phyloP scores from a whole-genome alignment of 35 echinoderm and acorn worm genomes.

The Diadema setosum region DNA sequence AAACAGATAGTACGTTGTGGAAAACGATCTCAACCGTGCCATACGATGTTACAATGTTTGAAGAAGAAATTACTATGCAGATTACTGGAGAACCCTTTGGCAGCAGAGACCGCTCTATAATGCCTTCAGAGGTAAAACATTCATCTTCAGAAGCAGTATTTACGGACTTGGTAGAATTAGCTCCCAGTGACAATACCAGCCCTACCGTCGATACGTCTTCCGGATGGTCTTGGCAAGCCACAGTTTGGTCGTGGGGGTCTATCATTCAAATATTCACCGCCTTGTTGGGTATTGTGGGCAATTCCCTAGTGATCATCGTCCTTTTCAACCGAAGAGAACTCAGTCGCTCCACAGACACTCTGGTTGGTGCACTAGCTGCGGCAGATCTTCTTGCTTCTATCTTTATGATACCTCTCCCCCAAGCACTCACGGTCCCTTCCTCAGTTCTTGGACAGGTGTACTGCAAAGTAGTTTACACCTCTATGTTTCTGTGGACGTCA shows the following conservation, averaged over 20 bases:
- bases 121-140: too few relatives aligned
- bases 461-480: slow-evolving; percentile 43
- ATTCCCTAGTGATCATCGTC: slow-evolving; percentile 52
- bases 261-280: not conserved
- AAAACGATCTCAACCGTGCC: too few relatives aligned
- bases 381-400: slow-evolving; percentile 47
- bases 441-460: slow-evolving; percentile 26
- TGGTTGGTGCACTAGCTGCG: slow-evolving; percentile 52
- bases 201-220: too few relatives aligned
- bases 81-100: too few relatives aligned
- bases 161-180: too few relatives aligned
- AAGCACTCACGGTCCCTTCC: too few relatives aligned
- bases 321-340: slow-evolving; percentile 9
- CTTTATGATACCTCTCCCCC: slow-evolving; percentile 25
- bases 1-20: too few relatives aligned
- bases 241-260: not conserved
- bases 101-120: too few relatives aligned
- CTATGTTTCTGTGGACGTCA: slow-evolving; percentile 51
- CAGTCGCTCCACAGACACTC: slow-evolving; percentile 31
- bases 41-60: too few relatives aligned
- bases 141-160: too few relatives aligned
- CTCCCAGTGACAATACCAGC: too few relatives aligned
- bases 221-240: not conserved
- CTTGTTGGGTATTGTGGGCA: slow-evolving; percentile 51
- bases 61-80: too few relatives aligned